Conservation (phyloP, 2,113 vertebrate genomes). For the Microcebus ravelobensis region DNA sequence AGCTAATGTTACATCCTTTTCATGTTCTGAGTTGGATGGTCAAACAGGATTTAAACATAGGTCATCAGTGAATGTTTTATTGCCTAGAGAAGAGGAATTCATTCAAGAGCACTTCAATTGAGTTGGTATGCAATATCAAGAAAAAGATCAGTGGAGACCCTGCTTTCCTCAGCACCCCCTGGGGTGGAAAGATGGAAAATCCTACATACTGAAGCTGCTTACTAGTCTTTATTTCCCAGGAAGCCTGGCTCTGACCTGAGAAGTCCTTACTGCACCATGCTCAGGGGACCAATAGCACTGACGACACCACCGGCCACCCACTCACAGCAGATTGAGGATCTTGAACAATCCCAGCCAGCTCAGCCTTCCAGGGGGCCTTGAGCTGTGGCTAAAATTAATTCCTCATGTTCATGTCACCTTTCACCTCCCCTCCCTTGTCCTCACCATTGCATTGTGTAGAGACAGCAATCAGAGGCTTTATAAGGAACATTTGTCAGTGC, state of each 20-base stretch:
- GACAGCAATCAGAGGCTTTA: constrained; percentile 62
- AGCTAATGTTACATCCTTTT: neutral
- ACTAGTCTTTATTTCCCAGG: neutral
- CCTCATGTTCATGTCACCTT: constrained; percentile 33
- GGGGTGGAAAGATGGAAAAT: neutral
- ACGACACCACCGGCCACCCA: neutral
- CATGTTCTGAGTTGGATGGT: neutral
- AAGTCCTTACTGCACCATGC: neutral
- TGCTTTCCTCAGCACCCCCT: neutral
- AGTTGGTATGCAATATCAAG: neutral
- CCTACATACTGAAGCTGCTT: neutral
- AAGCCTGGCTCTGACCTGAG: constrained; percentile 2
- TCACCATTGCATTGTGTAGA: constrained; percentile 35
- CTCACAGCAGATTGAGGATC: neutral
- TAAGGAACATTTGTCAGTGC: constrained; percentile 63
- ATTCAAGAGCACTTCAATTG: neutral
- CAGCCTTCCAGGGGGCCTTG: constrained; percentile 19
- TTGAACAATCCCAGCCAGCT: constrained; percentile 40
- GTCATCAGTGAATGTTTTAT: neutral
- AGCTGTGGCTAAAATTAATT: constrained; percentile 64
- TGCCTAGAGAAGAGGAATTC: neutral
- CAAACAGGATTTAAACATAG: neutral
- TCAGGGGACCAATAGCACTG: neutral
- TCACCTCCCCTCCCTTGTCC: neutral
- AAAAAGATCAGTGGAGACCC: neutral